Conservation (phyloP, 2,113 vertebrate genomes). For the Mastomys coucha region DNA sequence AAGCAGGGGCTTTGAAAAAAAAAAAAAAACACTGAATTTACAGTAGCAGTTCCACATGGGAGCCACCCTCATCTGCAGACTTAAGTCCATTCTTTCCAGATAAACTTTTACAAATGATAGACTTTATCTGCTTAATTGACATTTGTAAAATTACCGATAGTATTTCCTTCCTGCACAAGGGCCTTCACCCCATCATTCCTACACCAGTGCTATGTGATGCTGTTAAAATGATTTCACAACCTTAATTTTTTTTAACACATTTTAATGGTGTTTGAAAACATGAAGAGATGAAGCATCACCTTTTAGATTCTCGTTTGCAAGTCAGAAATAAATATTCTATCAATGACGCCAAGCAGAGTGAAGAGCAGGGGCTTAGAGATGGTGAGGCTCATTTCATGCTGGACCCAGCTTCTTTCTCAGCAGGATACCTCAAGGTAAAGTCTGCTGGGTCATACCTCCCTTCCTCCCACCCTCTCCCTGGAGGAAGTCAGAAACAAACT, state of each 20-base stretch:
- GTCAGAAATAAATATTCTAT: neutral
- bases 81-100: neutral
- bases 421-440: neutral
- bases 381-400: neutral
- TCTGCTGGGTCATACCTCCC: neutral
- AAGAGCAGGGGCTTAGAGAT: too few relatives aligned
- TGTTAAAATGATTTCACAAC: neutral
- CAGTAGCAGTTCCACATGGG: neutral
- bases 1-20: neutral
- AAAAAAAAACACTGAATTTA: neutral
- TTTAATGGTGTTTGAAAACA: constrained; percentile 47
- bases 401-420: too few relatives aligned
- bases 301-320: constrained; percentile 2
- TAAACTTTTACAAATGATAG: neutral
- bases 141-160: neutral
- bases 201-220: neutral
- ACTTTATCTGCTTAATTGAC: neutral
- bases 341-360: neutral
- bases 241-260: constrained; percentile 9
- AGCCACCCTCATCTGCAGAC: neutral
- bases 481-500: neutral
- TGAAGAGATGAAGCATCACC: neutral
- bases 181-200: neutral
- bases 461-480: neutral
- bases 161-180: neutral